Evolutionary conservation across 2,113 vertebrate species (phyloP).

Genomic region (Microcebus murinus): DNA sequence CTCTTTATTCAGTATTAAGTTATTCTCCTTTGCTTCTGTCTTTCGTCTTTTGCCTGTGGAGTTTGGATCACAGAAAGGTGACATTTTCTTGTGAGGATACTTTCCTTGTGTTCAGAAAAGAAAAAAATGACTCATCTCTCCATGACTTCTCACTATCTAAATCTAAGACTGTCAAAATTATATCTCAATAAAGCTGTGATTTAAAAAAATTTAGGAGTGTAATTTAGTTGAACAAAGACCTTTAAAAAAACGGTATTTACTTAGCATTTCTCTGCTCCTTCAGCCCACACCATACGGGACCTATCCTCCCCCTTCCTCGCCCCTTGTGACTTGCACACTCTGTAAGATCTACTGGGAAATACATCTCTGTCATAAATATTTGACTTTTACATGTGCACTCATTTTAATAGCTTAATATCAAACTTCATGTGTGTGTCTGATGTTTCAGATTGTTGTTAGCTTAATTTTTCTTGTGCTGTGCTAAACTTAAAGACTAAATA

Average conservation of each 20-base stretch:
- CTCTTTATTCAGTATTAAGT: neutral
- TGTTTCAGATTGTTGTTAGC: neutral
- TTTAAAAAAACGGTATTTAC: neutral
- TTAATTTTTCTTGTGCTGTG: neutral
- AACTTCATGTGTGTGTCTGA: neutral
- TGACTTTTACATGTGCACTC: neutral
- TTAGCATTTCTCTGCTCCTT: neutral
- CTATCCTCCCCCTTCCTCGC: neutral
- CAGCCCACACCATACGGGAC: neutral
- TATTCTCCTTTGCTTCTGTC: neutral
- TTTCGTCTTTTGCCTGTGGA: constrained; percentile 72
- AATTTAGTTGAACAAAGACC: neutral
- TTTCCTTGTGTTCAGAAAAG: neutral
- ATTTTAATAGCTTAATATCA: neutral
- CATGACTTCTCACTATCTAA: neutral
- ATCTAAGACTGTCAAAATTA: neutral
- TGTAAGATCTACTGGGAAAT: neutral
- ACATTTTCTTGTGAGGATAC: constrained; percentile 66
- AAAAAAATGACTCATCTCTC: neutral
- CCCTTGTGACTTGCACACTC: neutral
- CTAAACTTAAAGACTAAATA: neutral
- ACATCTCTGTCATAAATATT: neutral
- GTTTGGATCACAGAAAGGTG: constrained; percentile 75
- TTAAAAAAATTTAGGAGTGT: neutral
- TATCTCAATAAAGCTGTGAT: neutral